Conservation (phyloP, 2,113 vertebrate species). For the Chelonoidis abingdonii region DNA sequence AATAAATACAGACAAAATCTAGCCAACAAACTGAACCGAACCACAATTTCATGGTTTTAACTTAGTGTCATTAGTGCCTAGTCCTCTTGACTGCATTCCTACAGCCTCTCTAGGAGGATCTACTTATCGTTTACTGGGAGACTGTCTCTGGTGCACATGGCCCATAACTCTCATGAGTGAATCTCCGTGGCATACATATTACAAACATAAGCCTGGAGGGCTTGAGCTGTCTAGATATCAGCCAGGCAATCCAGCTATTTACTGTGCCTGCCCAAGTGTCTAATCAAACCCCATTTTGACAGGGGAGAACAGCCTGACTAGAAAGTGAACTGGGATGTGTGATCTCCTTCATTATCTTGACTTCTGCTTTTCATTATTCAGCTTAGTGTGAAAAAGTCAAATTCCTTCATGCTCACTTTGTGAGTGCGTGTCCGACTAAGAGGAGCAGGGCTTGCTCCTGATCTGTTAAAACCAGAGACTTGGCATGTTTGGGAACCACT, state of each 20-base stretch:
- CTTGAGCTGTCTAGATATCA: background rate
- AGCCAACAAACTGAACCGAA: background rate
- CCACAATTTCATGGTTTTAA: background rate
- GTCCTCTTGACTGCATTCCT: background rate
- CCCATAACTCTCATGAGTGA: background rate
- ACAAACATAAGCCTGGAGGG: background rate
- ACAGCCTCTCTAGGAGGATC: background rate
- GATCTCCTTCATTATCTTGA: background rate
- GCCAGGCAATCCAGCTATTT: background rate
- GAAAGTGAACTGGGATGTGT: rapidly evolving
- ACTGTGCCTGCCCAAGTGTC: background rate
- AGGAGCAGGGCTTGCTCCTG: background rate
- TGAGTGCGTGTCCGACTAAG: background rate
- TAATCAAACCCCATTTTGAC: rapidly evolving
- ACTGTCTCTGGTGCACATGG: background rate
- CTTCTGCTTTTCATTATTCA: rapidly evolving
- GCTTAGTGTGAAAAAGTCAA: background rate
- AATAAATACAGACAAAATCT: background rate
- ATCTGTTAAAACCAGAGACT: background rate
- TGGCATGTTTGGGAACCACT: background rate
- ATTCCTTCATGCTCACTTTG: rapidly evolving
- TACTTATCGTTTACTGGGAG: rapidly evolving
- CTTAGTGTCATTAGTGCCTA: background rate
- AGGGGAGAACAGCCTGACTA: background rate
- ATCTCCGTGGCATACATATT: background rate